Conservation (phyloP, 1,140 invertebrate species). For the Brachionus plicatilis region DNA sequence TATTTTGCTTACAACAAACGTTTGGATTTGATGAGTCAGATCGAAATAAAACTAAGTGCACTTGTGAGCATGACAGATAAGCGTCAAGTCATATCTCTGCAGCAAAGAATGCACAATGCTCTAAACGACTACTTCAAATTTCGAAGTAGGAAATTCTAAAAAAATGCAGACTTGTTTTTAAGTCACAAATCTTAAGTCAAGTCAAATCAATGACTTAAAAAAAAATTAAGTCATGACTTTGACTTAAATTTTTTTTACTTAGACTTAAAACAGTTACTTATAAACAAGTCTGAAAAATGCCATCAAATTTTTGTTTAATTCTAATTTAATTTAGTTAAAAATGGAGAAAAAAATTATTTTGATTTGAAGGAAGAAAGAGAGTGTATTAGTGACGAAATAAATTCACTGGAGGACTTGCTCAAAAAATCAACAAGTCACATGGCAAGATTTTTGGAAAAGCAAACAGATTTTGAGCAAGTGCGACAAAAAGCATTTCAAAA, state of each 20-base stretch:
- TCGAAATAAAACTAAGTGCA: background rate
- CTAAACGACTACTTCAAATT: background rate
- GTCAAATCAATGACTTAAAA: no score
- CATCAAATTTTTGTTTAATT: background rate
- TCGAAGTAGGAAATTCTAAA: background rate
- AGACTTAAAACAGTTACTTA: no score
- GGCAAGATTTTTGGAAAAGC: constrained; percentile 16
- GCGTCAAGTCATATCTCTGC: constrained; percentile 12
- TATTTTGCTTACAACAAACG: background rate
- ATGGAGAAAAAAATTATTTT: constrained; percentile 22
- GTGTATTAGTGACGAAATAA: background rate
- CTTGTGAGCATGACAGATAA: background rate
- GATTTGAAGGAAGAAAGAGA: constrained; percentile 4
- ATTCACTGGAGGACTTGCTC: background rate
- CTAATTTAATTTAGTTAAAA: background rate
- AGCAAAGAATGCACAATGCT: constrained; percentile 19
- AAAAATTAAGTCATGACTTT: no score
- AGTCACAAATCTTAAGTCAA: no score
- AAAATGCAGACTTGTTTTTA: no score
- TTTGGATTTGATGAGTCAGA: background rate
- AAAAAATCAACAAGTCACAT: background rate
- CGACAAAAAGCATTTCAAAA: constrained; percentile 5
- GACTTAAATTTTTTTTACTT: no score
- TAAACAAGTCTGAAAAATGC: no score
- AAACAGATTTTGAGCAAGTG: constrained; percentile 1